phyloP scores from a whole-genome alignment of 2,797 vertebrate species.

The Takifugu rubripes region DNA sequence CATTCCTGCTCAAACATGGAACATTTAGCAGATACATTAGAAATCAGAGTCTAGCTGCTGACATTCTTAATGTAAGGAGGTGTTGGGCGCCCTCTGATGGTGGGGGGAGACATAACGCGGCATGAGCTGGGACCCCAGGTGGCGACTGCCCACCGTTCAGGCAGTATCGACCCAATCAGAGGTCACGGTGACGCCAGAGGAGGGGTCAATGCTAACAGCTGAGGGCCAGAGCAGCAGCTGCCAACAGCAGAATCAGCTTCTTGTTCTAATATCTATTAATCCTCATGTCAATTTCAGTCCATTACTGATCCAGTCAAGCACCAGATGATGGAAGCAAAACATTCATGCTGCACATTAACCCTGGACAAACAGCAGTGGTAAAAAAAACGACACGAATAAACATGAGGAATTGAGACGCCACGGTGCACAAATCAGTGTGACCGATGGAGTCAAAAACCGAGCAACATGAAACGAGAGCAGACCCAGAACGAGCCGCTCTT shows the following conservation, averaged over 20 bases:
- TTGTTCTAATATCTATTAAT: constrained; percentile 26
- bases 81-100: constrained; percentile 19
- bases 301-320: constrained; percentile 13
- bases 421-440: not conserved
- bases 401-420: too few species aligned
- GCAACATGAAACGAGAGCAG: not conserved
- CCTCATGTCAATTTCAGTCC: constrained; percentile 19
- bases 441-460: too few species aligned
- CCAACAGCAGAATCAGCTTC: constrained; percentile 16
- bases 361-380: too few species aligned
- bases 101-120: constrained; percentile 63
- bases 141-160: constrained; percentile 38
- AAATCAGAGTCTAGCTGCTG: too few species aligned
- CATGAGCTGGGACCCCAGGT: constrained; percentile 67
- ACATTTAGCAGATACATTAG: too few species aligned
- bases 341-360: not conserved
- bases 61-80: constrained; percentile 15
- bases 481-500: constrained; percentile 1
- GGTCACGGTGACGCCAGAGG: constrained; percentile 33
- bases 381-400: too few species aligned
- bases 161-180: constrained; percentile 54
- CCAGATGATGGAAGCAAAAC: not conserved
- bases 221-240: constrained; percentile 22
- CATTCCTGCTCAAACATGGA: not conserved
- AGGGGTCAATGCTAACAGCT: constrained; percentile 30